Percentiles rank a stretch among this genome's conserved stretches.
phyloP scores from a whole-genome alignment of 2,888 invertebrate species.

The Idaea aversata region DNA sequence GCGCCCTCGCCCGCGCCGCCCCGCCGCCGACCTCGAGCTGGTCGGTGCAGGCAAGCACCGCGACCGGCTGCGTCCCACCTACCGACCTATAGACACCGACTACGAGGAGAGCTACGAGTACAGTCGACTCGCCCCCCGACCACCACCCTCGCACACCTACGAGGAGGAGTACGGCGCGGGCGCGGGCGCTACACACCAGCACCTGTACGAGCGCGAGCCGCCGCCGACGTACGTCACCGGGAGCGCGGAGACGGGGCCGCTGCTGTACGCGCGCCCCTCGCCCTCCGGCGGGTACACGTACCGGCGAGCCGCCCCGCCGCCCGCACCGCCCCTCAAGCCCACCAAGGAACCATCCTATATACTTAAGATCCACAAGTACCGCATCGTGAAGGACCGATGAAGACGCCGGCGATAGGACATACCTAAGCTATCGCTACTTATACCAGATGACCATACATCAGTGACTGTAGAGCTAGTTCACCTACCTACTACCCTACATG shows the following conservation, averaged over 20 bases:
- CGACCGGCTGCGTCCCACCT: constrained; percentile 42
- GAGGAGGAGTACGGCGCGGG: constrained; percentile 3
- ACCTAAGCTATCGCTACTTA: too few relatives aligned
- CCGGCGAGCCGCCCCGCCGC: constrained; percentile 25
- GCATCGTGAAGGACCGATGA: constrained; percentile 42
- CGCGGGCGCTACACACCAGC: background rate
- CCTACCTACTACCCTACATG: too few relatives aligned
- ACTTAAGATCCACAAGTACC: constrained; percentile 62
- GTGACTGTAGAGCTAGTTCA: too few relatives aligned
- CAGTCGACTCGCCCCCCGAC: constrained; percentile 8
- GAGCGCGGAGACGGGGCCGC: constrained; percentile 27
- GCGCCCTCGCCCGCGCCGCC: constrained; percentile 4
- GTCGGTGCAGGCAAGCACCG: constrained; percentile 54
- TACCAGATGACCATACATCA: too few relatives aligned
- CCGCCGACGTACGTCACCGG: constrained; percentile 16
- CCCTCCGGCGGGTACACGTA: constrained; percentile 61
- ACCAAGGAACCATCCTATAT: constrained; percentile 46
- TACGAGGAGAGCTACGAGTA: constrained; percentile 1
- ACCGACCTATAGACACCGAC: constrained; percentile 1
- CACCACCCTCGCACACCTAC: too few relatives aligned
- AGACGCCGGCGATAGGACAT: constrained; percentile 3
- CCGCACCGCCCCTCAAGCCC: constrained; percentile 24
- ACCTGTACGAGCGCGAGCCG: background rate
- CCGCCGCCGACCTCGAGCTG: constrained; percentile 21
- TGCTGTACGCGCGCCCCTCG: constrained; percentile 63